Percentiles rank a stretch among this genome's conserved stretches.
phyloP scores from a whole-genome alignment of 2,797 vertebrate species.

The Labroides dimidiatus region DNA sequence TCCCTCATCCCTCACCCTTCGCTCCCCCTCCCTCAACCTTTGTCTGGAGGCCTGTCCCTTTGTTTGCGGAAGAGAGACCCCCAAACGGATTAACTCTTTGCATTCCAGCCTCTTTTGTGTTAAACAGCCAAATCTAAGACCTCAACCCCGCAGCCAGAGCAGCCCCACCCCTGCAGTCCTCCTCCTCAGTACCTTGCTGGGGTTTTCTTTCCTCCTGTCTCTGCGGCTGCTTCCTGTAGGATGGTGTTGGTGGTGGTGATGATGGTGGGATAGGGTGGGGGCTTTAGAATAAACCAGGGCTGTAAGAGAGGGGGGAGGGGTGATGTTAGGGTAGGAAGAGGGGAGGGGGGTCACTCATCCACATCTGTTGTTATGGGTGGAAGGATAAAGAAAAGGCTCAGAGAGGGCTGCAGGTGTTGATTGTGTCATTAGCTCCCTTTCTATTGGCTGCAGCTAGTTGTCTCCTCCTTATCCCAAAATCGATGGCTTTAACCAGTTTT shows the following conservation, averaged over 20 bases:
- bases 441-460: slow-evolving; percentile 73
- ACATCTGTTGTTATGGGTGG: slow-evolving; percentile 80
- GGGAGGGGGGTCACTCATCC: slow-evolving; percentile 78
- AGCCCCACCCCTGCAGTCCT: slow-evolving; percentile 50
- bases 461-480: slow-evolving; percentile 76
- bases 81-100: slow-evolving; percentile 87
- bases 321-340: slow-evolving; percentile 35
- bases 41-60: slow-evolving; percentile 86
- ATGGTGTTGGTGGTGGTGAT: slow-evolving; percentile 34
- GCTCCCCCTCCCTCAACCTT: slow-evolving; percentile 82
- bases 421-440: slow-evolving; percentile 81
- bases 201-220: slow-evolving; percentile 56
- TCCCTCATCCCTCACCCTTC: slow-evolving; percentile 75
- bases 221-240: slow-evolving; percentile 76
- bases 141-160: slow-evolving; percentile 46
- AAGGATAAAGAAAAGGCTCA: slow-evolving; percentile 75
- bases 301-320: slow-evolving; percentile 40
- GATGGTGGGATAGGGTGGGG: slow-evolving; percentile 18
- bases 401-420: slow-evolving; percentile 81
- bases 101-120: slow-evolving; percentile 87
- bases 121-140: slow-evolving; percentile 85
- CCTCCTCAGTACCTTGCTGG: slow-evolving; percentile 55
- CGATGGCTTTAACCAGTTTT: slow-evolving; percentile 79
- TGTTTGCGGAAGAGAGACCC: slow-evolving; percentile 87
- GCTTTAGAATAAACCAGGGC: slow-evolving; percentile 44